A percentile compares a stretch with the other conserved stretches of the same genome.
Conservation (phyloP, 2,797 vertebrate species). For the Nannoperca obscura region DNA sequence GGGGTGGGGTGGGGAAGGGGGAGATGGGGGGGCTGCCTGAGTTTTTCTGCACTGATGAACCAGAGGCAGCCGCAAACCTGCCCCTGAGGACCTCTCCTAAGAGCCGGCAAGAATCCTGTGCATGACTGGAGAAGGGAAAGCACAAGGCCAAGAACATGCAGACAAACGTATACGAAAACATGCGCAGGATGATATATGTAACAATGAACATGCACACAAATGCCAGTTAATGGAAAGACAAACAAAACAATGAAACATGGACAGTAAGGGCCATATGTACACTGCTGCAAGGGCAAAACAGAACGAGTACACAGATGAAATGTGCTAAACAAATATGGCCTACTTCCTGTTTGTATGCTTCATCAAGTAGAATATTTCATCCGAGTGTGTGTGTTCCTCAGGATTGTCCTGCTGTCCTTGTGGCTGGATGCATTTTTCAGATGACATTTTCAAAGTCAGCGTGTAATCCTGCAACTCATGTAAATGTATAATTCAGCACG, state of each 20-base stretch:
- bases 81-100: slow-evolving; percentile 71
- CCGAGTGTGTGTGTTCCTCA: slow-evolving; percentile 31
- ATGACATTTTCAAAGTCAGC: slow-evolving; percentile 71
- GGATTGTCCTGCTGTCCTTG: slow-evolving; percentile 57
- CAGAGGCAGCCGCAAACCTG: slow-evolving; percentile 70
- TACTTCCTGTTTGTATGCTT: slow-evolving; percentile 64
- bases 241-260: background rate
- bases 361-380: slow-evolving; percentile 58
- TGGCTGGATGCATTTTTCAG: slow-evolving; percentile 68
- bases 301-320: slow-evolving; percentile 8
- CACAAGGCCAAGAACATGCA: slow-evolving; percentile 69
- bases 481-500: slow-evolving; percentile 68
- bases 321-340: slow-evolving; percentile 41
- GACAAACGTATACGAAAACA: slow-evolving; percentile 34
- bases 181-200: background rate
- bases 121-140: slow-evolving; percentile 69
- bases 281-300: background rate
- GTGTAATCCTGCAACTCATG: slow-evolving; percentile 68
- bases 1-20: background rate
- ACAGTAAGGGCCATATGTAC: background rate
- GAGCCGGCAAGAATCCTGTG: slow-evolving; percentile 72
- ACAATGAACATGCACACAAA: background rate
- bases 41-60: slow-evolving; percentile 76
- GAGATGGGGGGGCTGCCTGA: slow-evolving; percentile 29
- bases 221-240: background rate